These are phyloP conservation scores for Omphaloscelis lunosa DNA, from an alignment of 2,888 invertebrate genomes.

Conservation along the genomic window DNA sequence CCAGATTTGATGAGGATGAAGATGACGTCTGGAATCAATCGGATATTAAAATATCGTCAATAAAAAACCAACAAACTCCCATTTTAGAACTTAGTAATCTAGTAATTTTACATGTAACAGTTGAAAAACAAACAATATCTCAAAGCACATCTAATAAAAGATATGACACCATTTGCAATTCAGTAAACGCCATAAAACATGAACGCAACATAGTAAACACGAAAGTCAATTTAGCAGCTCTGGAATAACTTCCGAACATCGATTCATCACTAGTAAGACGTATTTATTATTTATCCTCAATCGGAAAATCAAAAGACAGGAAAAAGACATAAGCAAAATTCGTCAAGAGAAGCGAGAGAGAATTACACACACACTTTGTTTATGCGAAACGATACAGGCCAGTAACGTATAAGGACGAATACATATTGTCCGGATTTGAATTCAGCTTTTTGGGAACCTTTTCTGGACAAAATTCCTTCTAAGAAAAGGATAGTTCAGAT, in stretches of 20 bases:
- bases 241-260: constrained; percentile 48
- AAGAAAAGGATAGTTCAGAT: not conserved
- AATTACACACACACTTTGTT: constrained; percentile 31
- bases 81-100: not conserved
- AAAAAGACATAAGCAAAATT: constrained; percentile 53
- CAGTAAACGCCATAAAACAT: constrained; percentile 40
- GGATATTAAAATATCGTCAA: not conserved
- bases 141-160: constrained; percentile 30
- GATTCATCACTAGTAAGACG: constrained; percentile 50
- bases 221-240: constrained; percentile 33
- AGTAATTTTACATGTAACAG: not conserved
- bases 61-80: not conserved
- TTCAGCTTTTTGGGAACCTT: not conserved
- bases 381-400: constrained; percentile 18
- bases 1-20: not conserved
- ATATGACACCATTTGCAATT: constrained; percentile 46
- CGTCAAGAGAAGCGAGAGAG: constrained; percentile 31
- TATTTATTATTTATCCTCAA: constrained; percentile 39
- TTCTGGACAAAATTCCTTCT: not conserved
- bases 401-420: not conserved
- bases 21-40: no score
- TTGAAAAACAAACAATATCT: constrained; percentile 29
- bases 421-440: not conserved
- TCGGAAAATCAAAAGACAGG: constrained; percentile 44
- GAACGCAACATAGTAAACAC: constrained; percentile 52